Evolutionary conservation across 1,140 invertebrate species (phyloP).

Genomic region (Drosophila miranda): DNA sequence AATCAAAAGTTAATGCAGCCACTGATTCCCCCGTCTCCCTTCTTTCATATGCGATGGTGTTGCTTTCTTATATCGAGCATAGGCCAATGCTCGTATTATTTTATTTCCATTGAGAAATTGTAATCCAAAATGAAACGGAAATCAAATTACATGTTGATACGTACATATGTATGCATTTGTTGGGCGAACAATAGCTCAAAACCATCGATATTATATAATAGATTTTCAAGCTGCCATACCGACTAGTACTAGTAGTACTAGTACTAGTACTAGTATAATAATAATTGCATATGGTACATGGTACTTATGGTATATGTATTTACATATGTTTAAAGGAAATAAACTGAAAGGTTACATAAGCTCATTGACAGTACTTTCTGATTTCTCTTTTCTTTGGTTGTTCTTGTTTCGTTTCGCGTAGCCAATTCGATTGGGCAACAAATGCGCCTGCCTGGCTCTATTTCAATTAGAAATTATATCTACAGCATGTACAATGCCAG

Average conservation of each 20-base stretch:
- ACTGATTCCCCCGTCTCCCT: conserved; percentile 7
- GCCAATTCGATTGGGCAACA: conserved; percentile 50
- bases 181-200: neutral
- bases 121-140: conserved; percentile 51
- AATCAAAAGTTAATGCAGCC: conserved; percentile 32
- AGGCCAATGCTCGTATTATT: conserved; percentile 9
- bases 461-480: conserved; percentile 70
- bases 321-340: conserved; percentile 17
- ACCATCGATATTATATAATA: conserved; percentile 8
- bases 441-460: conserved; percentile 32
- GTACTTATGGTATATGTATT: neutral
- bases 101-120: conserved; percentile 26
- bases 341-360: conserved; percentile 57
- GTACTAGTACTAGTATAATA: no score
- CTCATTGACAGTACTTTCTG: conserved; percentile 37
- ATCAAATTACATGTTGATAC: conserved; percentile 12
- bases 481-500: conserved; percentile 33
- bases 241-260: neutral
- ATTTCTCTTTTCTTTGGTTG: conserved; percentile 12
- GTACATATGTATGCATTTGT: neutral
- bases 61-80: no score
- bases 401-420: conserved; percentile 18
- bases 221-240: conserved; percentile 3
- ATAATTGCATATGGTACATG: conserved; percentile 1
- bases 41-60: conserved; percentile 12